These are phyloP conservation scores for Lepisosteus oculatus DNA, from an alignment of 2,113 vertebrate species.

Conservation along the genomic window DNA sequence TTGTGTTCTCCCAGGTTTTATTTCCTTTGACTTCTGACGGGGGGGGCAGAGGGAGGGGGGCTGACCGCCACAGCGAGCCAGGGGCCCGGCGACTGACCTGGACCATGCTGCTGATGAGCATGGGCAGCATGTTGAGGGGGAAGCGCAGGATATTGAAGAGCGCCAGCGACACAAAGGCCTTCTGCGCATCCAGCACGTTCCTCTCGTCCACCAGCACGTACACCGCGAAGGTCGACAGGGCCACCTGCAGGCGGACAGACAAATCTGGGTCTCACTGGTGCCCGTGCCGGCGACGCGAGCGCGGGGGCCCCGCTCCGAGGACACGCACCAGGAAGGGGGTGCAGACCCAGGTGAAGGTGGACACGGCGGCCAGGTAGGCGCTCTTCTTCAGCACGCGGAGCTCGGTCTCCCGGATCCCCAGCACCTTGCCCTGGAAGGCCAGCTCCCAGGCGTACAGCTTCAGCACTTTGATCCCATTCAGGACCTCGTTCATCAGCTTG, in stretches of 20 bases:
- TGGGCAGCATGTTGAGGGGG: slow-evolving; percentile 87
- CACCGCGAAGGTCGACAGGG: slow-evolving; percentile 81
- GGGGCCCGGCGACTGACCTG: slow-evolving; percentile 59
- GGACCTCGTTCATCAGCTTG: slow-evolving; percentile 96
- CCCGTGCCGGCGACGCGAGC: too few relatives aligned
- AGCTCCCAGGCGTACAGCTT: slow-evolving; percentile 98
- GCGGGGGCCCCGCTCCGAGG: not conserved
- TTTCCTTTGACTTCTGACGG: not conserved
- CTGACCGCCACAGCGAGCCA: not conserved
- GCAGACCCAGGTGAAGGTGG: slow-evolving; percentile 96
- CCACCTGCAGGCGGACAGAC: slow-evolving; percentile 50
- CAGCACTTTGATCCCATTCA: slow-evolving; percentile 93
- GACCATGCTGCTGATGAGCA: slow-evolving; percentile 96
- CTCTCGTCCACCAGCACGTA: slow-evolving; percentile 67
- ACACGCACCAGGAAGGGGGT: slow-evolving; percentile 92
- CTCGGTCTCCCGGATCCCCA: slow-evolving; percentile 83
- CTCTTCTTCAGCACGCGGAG: slow-evolving; percentile 87
- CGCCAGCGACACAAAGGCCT: slow-evolving; percentile 85
- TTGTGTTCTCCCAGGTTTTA: too few relatives aligned
- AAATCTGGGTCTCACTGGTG: too few relatives aligned
- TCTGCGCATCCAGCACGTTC: slow-evolving; percentile 84
- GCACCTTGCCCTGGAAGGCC: slow-evolving; percentile 88
- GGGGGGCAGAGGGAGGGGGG: not conserved
- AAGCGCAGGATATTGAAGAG: slow-evolving; percentile 96
- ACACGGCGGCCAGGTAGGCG: slow-evolving; percentile 81